A percentile compares a stretch with the other conserved stretches of the same genome.
These are phyloP conservation scores for Catocala fraxini DNA, from an alignment of 2,888 invertebrate species.

Conservation along the genomic window DNA sequence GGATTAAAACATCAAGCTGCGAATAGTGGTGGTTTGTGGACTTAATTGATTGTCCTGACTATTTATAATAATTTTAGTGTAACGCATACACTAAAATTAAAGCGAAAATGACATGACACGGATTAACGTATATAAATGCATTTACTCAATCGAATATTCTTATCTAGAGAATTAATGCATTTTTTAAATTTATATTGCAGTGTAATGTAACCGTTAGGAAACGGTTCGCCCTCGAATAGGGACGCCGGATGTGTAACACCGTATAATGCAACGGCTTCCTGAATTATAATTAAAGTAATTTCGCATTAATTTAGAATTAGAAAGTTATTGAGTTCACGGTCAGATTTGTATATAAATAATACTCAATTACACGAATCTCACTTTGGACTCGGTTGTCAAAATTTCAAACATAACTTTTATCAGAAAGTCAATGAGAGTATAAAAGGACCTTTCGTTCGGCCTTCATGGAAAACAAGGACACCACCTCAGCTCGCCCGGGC, in stretches of 20 bases:
- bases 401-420: constrained; percentile 5
- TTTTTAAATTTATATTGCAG: background rate
- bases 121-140: too few species aligned
- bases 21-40: too few species aligned
- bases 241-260: constrained; percentile 72
- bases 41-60: too few species aligned
- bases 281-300: constrained; percentile 56
- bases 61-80: too few species aligned
- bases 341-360: constrained; percentile 8
- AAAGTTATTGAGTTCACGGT: constrained; percentile 17
- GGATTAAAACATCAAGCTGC: background rate
- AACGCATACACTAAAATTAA: too few species aligned
- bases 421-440: constrained; percentile 33
- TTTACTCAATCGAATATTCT: too few species aligned
- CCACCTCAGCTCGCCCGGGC: constrained; percentile 55
- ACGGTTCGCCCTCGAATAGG: constrained; percentile 72
- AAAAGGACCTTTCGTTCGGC: constrained; percentile 40
- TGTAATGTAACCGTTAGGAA: constrained; percentile 70
- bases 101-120: too few species aligned
- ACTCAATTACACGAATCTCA: background rate
- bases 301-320: constrained; percentile 30
- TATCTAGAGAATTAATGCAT: background rate
- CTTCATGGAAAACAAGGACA: constrained; percentile 68
- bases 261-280: constrained; percentile 70
- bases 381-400: too few species aligned